A percentile compares a stretch with the other conserved stretches of the same genome.
phyloP scores from a whole-genome alignment of 2,797 vertebrate species.

The Oreochromis mossambicus region DNA sequence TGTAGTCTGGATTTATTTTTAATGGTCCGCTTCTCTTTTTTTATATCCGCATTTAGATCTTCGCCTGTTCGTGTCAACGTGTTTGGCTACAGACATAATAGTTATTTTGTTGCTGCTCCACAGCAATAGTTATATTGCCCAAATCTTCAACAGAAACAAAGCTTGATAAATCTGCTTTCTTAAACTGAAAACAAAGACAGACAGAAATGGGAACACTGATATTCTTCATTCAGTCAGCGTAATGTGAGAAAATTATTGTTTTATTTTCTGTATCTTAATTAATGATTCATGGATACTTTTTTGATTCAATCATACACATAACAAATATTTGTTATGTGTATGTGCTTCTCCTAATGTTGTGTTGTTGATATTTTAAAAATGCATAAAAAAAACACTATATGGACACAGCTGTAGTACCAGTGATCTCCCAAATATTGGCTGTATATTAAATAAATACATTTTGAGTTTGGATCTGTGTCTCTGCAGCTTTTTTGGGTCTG shows the following conservation, averaged over 20 bases:
- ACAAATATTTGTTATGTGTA: not conserved
- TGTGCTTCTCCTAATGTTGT: not conserved
- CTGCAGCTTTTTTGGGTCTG: not conserved
- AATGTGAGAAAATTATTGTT: not conserved
- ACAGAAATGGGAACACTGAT: not conserved
- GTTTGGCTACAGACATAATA: not conserved
- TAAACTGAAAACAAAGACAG: not conserved
- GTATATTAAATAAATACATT: not conserved
- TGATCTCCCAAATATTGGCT: not conserved
- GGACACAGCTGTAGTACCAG: fast-evolving
- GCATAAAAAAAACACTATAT: not conserved
- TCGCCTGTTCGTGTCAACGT: fast-evolving
- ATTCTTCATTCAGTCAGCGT: not conserved
- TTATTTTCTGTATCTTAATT: not conserved
- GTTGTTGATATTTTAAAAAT: not conserved
- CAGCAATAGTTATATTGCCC: not conserved
- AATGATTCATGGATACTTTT: not conserved
- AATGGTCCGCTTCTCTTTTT: not conserved
- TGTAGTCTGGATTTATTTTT: not conserved
- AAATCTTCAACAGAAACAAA: not conserved
- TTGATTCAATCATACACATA: not conserved
- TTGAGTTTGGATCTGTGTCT: not conserved
- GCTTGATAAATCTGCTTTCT: not conserved
- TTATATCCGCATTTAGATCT: not conserved
- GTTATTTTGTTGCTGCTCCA: not conserved